Evolutionary conservation across 2,113 vertebrate species (phyloP), one percentile per base, ranked within the genome.

Genomic region (Delphinus delphis): DNA sequence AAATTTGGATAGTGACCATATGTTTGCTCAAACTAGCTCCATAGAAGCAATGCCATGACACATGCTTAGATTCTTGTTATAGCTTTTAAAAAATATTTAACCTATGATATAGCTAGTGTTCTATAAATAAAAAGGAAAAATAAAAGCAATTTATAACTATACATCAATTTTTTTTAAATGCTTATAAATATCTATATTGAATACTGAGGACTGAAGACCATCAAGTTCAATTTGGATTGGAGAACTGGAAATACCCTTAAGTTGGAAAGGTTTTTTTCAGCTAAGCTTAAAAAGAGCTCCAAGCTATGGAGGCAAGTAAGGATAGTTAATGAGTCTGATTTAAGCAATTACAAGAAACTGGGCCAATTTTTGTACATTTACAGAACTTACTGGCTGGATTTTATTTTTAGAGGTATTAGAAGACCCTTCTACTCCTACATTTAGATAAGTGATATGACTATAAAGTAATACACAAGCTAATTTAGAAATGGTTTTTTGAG

Each of bases 371-470:
- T 93, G 31, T 6, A 84, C 5, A 85, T 44, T 73, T 92, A 87
- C 1, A 94, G 55, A 96, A 90, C n/a, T 95, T 81, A 90, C 0
- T 80, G 74, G 50, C 18, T 91, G 21, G n/a, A 95, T 84, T 96
- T 96, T 84, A 95, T 74, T 90, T 93, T 87, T 94, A 90, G 88
- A 97, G 62, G 68, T 67, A 31, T 47, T 84, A 44, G 67, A 86
- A 95, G 38, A 91, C 2, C n/a, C 26, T 47, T 11, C 36, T 60
- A 55, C 26, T 47, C 60, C 89, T 92, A 55, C 33, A 81, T 71
- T 93, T 60, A 74, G 44, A 74, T 33, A 81, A 53, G 3, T 93
- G 53, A 68, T 77, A 62, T 55, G 15, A 90, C 68, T 95, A 90
- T 80, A 77, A 88, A 96, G 71, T 55, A 91, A 88, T 81, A 74